Evolutionary conservation across 2,113 vertebrate genomes (phyloP).

Genomic region (Spermophilus dauricus): DNA sequence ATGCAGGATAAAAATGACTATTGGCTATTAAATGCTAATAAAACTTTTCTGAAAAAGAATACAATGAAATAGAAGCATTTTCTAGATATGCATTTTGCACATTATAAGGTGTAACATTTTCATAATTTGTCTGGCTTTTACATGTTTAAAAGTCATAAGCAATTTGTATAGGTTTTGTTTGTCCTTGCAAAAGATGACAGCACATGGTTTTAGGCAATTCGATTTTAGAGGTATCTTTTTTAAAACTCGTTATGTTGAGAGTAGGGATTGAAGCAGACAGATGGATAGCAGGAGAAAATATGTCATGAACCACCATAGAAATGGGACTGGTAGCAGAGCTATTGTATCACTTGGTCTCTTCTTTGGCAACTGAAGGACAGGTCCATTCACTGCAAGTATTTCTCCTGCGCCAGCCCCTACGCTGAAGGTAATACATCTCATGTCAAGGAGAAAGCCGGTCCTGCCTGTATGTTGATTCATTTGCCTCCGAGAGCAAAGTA

Average conservation of each 20-base stretch:
- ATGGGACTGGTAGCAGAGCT: not conserved
- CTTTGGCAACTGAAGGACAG: slow-evolving; percentile 64
- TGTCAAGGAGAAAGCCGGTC: not conserved
- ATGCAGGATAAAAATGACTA: not conserved
- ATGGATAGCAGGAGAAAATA: not conserved
- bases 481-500: not conserved
- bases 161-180: slow-evolving; percentile 81
- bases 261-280: not conserved
- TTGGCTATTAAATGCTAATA: not conserved
- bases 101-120: slow-evolving; percentile 49
- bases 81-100: not conserved
- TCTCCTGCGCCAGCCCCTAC: not conserved
- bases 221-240: slow-evolving; percentile 65
- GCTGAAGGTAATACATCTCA: not conserved
- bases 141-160: slow-evolving; percentile 73
- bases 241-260: slow-evolving; percentile 1
- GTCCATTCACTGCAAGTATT: not conserved
- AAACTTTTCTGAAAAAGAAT: not conserved
- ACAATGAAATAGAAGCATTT: not conserved
- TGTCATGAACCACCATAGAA: not conserved
- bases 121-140: slow-evolving; percentile 65
- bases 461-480: not conserved
- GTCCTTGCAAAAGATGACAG: slow-evolving; percentile 72
- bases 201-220: slow-evolving; percentile 72
- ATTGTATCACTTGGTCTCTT: not conserved